These are phyloP conservation scores for Columba livia DNA, from an alignment of 2,113 vertebrate genomes.

Conservation along the genomic window DNA sequence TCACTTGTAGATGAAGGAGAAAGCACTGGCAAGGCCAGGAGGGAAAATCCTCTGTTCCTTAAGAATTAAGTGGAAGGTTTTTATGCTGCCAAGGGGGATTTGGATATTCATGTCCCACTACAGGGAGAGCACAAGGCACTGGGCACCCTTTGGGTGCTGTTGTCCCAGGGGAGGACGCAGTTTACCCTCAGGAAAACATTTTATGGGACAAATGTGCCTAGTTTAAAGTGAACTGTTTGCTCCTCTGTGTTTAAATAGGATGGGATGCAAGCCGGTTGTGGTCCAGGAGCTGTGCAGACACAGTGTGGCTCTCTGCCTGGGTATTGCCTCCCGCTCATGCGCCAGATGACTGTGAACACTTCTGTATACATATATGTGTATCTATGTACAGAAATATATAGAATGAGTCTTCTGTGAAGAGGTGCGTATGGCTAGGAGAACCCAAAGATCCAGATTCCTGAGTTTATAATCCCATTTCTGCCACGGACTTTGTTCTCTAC, in stretches of 20 bases:
- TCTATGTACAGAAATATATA: neutral
- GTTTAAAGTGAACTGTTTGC: neutral
- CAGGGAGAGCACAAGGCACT: neutral
- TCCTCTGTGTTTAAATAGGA: neutral
- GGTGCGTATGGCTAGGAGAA: neutral
- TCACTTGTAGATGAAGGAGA: neutral
- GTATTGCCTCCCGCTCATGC: neutral
- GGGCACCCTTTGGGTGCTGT: neutral
- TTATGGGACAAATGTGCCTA: rapidly evolving
- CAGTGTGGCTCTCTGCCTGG: rapidly evolving
- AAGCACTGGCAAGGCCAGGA: neutral
- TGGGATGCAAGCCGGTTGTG: neutral
- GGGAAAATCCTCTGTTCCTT: neutral
- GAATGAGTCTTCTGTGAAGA: rapidly evolving
- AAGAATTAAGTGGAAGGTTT: neutral
- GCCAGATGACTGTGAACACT: neutral
- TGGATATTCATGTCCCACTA: neutral
- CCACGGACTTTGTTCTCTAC: neutral
- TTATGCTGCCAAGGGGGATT: neutral
- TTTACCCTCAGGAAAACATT: too few relatives aligned
- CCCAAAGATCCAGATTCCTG: neutral
- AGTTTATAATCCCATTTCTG: neutral
- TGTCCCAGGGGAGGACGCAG: rapidly evolving
- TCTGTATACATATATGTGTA: rapidly evolving
- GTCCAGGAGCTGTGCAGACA: neutral